Conservation (phyloP, 2,888 invertebrate genomes). For the Rhopalosiphum nymphaeae region DNA sequence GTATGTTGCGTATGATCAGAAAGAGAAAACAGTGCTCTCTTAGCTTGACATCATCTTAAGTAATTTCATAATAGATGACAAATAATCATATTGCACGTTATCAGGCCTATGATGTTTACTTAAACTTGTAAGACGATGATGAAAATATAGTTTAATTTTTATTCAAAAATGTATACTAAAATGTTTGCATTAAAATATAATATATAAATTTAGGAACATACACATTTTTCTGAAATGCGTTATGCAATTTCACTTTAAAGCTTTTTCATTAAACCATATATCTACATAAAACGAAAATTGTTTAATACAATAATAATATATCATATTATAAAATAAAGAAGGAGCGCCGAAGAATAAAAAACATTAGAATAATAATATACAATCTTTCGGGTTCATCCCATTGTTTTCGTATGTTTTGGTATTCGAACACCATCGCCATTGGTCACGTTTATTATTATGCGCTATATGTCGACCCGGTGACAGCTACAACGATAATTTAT, state of each 20-base stretch:
- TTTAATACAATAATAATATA: background rate
- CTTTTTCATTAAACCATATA: background rate
- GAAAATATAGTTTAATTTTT: background rate
- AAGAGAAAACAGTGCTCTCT: no score
- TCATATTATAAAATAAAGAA: background rate
- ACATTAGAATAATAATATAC: background rate
- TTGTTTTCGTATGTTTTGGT: conserved; percentile 17
- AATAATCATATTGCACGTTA: background rate
- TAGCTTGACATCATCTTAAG: background rate
- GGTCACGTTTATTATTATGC: background rate
- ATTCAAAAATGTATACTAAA: background rate
- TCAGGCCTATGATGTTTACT: background rate
- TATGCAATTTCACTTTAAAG: background rate
- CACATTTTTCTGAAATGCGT: background rate
- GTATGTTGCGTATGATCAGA: no score
- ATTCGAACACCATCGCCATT: conserved; percentile 12
- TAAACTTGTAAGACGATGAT: background rate
- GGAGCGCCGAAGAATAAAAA: background rate
- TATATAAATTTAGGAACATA: background rate
- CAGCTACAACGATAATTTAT: background rate
- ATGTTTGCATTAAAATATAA: background rate
- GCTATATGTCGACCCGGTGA: background rate
- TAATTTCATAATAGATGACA: background rate
- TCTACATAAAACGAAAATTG: background rate
- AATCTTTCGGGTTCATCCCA: conserved; percentile 3